Conservation (phyloP, 2,797 vertebrate species). For the Scleropages formosus region DNA sequence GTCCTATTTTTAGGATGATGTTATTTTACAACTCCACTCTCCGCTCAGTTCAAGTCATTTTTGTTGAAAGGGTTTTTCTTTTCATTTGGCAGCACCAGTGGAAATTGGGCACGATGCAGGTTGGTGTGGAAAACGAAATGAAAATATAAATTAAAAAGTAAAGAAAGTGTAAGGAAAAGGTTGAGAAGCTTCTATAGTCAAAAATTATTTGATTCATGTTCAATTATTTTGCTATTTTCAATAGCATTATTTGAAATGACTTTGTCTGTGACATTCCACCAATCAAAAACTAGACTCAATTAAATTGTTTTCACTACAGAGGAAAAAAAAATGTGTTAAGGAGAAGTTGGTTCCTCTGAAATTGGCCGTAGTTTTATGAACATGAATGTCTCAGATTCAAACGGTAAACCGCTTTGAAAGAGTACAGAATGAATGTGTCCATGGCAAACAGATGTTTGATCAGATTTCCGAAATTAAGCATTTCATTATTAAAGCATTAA, state of each 20-base stretch:
- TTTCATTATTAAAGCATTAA: too few species aligned
- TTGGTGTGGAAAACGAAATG: background rate
- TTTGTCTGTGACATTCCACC: constrained; percentile 7
- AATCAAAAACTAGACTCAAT: background rate
- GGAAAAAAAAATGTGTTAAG: background rate
- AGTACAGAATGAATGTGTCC: too few species aligned
- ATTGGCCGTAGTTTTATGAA: background rate
- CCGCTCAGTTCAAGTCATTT: constrained; percentile 10
- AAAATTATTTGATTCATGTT: background rate
- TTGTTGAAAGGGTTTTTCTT: background rate
- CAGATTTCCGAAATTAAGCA: too few species aligned
- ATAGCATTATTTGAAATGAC: background rate
- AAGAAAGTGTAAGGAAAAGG: background rate
- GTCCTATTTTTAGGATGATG: constrained; percentile 31
- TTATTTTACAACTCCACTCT: constrained; percentile 1
- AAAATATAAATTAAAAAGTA: constrained; percentile 15
- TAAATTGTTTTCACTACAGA: background rate
- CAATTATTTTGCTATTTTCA: background rate
- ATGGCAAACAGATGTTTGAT: too few species aligned
- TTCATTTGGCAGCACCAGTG: background rate
- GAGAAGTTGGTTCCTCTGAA: background rate
- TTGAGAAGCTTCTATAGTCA: background rate
- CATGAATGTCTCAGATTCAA: background rate
- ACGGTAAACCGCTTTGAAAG: background rate
- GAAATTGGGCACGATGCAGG: constrained; percentile 8